Evolutionary conservation across 2,888 invertebrate species (phyloP), one percentile per base, ranked within the genome.

Genomic region (Phyllotreta cruciferae): DNA sequence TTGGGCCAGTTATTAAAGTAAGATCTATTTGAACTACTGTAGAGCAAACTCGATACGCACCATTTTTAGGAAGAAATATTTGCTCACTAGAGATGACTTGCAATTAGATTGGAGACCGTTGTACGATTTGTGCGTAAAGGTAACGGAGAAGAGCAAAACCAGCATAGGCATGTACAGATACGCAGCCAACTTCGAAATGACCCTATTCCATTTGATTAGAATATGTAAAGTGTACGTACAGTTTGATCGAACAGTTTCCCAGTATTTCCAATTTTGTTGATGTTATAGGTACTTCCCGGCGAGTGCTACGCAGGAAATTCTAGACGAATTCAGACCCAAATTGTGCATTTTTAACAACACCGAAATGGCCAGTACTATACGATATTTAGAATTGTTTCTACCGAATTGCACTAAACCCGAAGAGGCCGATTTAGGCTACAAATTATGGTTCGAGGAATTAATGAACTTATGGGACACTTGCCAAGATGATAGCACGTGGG

Each of bases 51-150:
- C n/a, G n/a, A n/a, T n/a, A n/a, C n/a, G n/a, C n/a, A n/a, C n/a
- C n/a, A n/a, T 9, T 57, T 71, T 64, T 77, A 94, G 94, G 74
- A 95, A 94, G 82, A 87, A 85, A 70, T 85, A 89, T 74, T 82
- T 94, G 67, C 80, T 96, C 68, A 85, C 89, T 2, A 89, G 92
- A 38, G 87, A 90, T 63, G 96, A 97, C 66, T 78, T 97, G 61
- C 85, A 86, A 63, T 82, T 97, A 65, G 90, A 90, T 56, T 97
- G 97, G 97, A 85, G 88, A 70, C 95, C 95, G 8, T 82, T 97
- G 6, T 93, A 91, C 77, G 85, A 90, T 6, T 78, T 93, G 45
- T 85, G 85, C 60, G 81, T 83, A 69, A 83, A 85, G 70, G 82
- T 89, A 65, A 84, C 87, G 71, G 84, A 86, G 68, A 85, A 83